These are phyloP conservation scores for Andrena trimmerana DNA, from an alignment of 2,888 invertebrate genomes.

Conservation along the genomic window DNA sequence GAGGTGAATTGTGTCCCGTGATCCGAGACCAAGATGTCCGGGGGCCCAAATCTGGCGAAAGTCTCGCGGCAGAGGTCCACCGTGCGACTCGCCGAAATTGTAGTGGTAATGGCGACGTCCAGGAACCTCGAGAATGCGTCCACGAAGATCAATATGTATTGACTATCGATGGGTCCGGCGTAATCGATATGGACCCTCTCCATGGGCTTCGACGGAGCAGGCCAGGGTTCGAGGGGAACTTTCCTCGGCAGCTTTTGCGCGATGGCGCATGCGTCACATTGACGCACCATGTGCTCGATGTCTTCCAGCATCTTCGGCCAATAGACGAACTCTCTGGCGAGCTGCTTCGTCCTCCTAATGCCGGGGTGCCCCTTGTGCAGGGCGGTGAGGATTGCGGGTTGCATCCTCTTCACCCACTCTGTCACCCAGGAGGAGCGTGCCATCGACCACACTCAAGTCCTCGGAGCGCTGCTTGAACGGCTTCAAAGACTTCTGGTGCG, in stretches of 20 bases:
- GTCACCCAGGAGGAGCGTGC: background rate
- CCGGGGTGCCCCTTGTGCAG: background rate
- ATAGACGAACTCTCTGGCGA: background rate
- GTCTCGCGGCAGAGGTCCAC: background rate
- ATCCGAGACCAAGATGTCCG: background rate
- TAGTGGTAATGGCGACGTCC: background rate
- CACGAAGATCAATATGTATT: background rate
- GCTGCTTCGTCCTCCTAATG: background rate
- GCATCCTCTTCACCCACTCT: background rate
- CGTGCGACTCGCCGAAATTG: background rate
- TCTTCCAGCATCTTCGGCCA: background rate
- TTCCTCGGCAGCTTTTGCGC: background rate
- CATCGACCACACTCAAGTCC: background rate
- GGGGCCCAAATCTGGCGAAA: background rate
- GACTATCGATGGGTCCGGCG: background rate
- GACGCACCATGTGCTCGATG: background rate
- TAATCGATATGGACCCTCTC: background rate
- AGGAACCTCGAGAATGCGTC: background rate
- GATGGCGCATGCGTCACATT: background rate
- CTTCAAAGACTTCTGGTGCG: background rate
- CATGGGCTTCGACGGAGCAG: background rate
- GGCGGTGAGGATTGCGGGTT: background rate
- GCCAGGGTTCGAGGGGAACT: background rate
- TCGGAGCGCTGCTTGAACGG: background rate
- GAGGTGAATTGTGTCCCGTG: constrained; percentile 2